These are phyloP conservation scores for Willowsia nigromaculata DNA, from an alignment of 2,888 invertebrate species.

Conservation along the genomic window DNA sequence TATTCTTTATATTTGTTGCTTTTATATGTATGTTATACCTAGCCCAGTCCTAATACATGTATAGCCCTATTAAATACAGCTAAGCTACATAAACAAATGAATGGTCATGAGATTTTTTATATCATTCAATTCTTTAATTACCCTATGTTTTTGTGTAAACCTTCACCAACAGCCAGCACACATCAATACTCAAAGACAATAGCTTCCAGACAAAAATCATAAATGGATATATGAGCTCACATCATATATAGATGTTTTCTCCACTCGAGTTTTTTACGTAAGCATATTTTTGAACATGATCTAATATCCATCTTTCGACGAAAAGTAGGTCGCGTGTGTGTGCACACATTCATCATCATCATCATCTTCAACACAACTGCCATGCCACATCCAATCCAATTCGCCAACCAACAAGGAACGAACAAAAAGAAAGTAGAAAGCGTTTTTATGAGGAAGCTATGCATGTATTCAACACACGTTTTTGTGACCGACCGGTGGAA, in stretches of 20 bases:
- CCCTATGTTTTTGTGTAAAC: too few relatives aligned
- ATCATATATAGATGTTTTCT: too few relatives aligned
- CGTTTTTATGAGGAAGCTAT: background rate
- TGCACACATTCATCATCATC: background rate
- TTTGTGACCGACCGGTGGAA: conserved; percentile 1
- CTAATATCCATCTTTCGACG: conserved; percentile 9
- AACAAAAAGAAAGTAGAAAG: background rate
- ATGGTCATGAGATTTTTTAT: too few relatives aligned
- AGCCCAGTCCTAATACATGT: too few relatives aligned
- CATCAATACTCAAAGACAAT: too few relatives aligned
- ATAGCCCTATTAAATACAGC: too few relatives aligned
- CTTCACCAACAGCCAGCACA: too few relatives aligned
- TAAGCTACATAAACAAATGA: too few relatives aligned
- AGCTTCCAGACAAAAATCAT: too few relatives aligned
- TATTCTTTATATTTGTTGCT: background rate
- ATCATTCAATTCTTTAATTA: too few relatives aligned
- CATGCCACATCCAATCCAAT: background rate
- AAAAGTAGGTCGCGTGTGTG: conserved; percentile 51
- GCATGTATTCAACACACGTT: background rate
- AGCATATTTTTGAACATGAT: background rate
- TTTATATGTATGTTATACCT: too few relatives aligned
- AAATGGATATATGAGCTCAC: background rate
- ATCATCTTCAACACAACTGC: background rate
- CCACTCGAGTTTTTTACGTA: background rate
- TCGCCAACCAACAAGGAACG: background rate